phyloP scores from a whole-genome alignment of 2,113 vertebrate genomes.

The Mohoua ochrocephala region DNA sequence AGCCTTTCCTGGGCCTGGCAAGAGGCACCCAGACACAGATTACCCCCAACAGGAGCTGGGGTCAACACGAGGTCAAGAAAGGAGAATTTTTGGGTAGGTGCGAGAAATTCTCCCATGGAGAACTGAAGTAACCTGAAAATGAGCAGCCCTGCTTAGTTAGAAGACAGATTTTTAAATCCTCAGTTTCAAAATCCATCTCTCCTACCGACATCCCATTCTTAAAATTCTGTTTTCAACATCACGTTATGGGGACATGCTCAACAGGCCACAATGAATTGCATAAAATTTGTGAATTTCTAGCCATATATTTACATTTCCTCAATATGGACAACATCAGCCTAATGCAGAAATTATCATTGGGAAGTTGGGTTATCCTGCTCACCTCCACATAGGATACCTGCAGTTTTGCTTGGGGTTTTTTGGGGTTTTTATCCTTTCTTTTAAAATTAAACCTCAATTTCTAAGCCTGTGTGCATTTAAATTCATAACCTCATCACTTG shows the following conservation, averaged over 20 bases:
- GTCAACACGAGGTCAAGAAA: background rate
- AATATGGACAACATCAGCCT: background rate
- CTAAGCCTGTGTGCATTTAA: background rate
- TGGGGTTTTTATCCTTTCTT: background rate
- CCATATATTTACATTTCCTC: background rate
- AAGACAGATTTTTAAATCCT: background rate
- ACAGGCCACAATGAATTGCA: background rate
- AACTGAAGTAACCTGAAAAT: background rate
- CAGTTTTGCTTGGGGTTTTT: background rate
- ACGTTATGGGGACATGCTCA: background rate
- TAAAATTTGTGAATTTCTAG: background rate
- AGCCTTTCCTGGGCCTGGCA: background rate
- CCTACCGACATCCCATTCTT: background rate
- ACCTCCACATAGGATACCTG: background rate
- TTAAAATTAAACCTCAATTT: background rate
- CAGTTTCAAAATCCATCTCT: background rate
- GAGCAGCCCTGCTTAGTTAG: background rate
- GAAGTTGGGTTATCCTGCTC: background rate
- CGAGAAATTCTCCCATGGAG: background rate
- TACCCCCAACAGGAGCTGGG: background rate
- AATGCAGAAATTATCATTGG: background rate
- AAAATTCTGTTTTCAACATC: background rate
- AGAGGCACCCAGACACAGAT: background rate
- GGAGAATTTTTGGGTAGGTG: background rate
- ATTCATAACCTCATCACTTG: background rate